Percentiles rank a stretch among this genome's conserved stretches.
phyloP scores from a whole-genome alignment of 2,888 invertebrate species.

The Chrysolina americana region DNA sequence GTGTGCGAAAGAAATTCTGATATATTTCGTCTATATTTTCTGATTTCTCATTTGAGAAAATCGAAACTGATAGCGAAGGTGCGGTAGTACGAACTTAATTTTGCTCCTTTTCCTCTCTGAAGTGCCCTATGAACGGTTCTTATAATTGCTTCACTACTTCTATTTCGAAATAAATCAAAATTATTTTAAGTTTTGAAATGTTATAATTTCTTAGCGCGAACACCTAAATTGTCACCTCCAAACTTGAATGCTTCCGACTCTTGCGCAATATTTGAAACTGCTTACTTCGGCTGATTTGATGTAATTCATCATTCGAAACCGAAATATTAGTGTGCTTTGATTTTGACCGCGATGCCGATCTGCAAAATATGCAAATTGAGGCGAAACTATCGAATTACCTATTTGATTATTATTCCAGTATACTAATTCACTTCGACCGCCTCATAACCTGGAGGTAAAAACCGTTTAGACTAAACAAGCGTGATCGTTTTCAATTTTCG shows the following conservation, averaged over 20 bases:
- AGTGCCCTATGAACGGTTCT: too few species aligned
- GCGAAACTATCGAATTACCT: slow-evolving; percentile 43
- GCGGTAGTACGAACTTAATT: too few species aligned
- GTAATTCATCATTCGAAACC: neutral
- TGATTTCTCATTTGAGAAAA: too few species aligned
- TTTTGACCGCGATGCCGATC: slow-evolving; percentile 6
- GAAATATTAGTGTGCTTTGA: slow-evolving; percentile 14
- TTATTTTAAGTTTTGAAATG: too few species aligned
- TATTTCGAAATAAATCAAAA: too few species aligned
- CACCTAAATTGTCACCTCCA: neutral
- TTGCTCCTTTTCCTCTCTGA: too few species aligned
- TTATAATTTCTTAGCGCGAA: neutral
- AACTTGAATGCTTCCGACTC: neutral
- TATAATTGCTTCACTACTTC: too few species aligned
- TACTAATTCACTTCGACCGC: slow-evolving; percentile 32
- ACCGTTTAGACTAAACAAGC: slow-evolving; percentile 34
- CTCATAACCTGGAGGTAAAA: slow-evolving; percentile 11
- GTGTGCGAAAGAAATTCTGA: too few species aligned
- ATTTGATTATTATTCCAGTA: slow-evolving; percentile 35
- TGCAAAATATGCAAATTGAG: slow-evolving; percentile 11
- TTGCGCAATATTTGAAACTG: neutral
- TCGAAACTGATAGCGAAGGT: too few species aligned
- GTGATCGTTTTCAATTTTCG: slow-evolving; percentile 25
- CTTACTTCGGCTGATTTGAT: neutral
- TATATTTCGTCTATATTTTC: too few species aligned